Evolutionary conservation across 2,113 vertebrate genomes (phyloP), one percentile per base, ranked within the genome.

Genomic region (Pseudolaguvia tuberculata): DNA sequence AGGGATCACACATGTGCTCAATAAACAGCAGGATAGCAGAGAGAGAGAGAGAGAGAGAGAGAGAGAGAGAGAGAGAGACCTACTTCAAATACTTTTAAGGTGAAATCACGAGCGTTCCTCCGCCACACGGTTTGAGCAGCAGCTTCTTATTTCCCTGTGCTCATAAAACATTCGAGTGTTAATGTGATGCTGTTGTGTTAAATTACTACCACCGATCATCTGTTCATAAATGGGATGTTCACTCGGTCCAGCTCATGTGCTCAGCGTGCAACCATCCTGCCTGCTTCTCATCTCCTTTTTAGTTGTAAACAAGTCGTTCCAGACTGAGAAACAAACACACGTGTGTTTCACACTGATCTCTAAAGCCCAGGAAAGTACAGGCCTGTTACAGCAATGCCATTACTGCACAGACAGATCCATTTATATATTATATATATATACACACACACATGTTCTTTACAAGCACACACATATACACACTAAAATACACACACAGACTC

Each of bases 1-100:
- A 89, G 66, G 29, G 71, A 77, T 73, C 72, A 55, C 75, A 82
- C 71, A 82, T 80, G 75, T 80, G 76, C 73, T 66, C 62, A 67
- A 70, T 35, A 62, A 62, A 75, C 78, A 50, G 52, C 25, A 35
- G 69, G 58, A 67, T 58, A 63, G 53, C 42, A 53, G 13, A 65
- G 35, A 56, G 66, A 62, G 56, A 48, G 56, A 58, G 53, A 18
- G 29, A 67, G 51, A 31, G 47, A 25, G 29, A 70, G 50, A 45
- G 50, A 20, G 47, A 31, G 56, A 20, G 4, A 51, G 82, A 82
- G 70, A 82, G 75, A 81, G 62, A 75, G 21, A 25, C 4, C 20
- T 18, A 17, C 53, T 58, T 11, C 7, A 47, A 72, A 42, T 27
- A 45, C 11, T 47, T 72, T 51, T 18, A 2, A 29, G 27, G 23